Conservation (phyloP, 2,113 vertebrate species). For the Nyctibius bracteatus region DNA sequence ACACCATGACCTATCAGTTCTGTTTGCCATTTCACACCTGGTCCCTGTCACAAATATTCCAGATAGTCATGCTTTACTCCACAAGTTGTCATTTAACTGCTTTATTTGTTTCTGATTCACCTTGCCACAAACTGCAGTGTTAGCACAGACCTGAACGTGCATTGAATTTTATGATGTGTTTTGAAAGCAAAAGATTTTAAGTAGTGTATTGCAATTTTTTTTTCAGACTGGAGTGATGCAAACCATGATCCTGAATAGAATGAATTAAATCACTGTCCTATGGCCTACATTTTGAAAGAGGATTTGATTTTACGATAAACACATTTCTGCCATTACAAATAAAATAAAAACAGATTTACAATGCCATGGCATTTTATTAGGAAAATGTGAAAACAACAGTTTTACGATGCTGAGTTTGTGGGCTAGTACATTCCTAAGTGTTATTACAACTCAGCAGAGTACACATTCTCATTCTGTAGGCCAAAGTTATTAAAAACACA, state of each 20-base stretch:
- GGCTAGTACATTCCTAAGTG: constrained; percentile 24
- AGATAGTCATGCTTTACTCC: not conserved
- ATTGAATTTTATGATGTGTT: not conserved
- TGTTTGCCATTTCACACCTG: not conserved
- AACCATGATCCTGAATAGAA: not conserved
- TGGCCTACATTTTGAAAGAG: not conserved
- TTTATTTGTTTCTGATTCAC: not conserved
- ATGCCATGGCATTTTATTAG: constrained; percentile 57
- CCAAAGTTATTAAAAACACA: constrained; percentile 24
- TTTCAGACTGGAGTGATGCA: not conserved
- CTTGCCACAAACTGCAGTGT: not conserved
- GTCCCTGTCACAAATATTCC: not conserved
- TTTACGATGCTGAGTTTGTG: constrained; percentile 40
- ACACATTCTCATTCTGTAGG: constrained; percentile 21
- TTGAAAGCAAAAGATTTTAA: not conserved
- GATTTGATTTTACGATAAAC: constrained; percentile 52
- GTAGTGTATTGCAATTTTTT: not conserved
- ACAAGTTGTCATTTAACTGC: not conserved
- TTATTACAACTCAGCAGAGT: constrained; percentile 47
- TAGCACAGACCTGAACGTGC: not conserved
- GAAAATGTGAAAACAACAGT: constrained; percentile 65
- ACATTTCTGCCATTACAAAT: constrained; percentile 65
- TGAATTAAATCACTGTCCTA: not conserved
- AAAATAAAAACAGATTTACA: constrained; percentile 68
- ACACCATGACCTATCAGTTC: not conserved